Percentiles rank a stretch among this genome's conserved stretches.
Conservation (phyloP, 2,113 vertebrate species). For the Irena cyanogastra region DNA sequence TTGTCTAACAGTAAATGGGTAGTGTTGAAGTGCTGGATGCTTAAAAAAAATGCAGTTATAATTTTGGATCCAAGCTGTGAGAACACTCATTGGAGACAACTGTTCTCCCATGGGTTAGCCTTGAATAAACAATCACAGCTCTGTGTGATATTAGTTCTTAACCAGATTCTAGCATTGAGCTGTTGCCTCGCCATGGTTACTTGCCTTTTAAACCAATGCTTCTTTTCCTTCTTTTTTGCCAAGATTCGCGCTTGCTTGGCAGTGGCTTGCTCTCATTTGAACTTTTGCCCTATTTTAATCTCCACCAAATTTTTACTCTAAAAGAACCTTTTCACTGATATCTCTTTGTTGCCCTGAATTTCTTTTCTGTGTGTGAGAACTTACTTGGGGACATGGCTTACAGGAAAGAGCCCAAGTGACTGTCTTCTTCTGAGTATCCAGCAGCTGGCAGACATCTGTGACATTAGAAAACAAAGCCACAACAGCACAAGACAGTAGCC, state of each 20-base stretch:
- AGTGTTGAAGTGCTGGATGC: conserved; percentile 80
- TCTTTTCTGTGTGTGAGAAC: conserved; percentile 73
- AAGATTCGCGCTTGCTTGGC: conserved; percentile 71
- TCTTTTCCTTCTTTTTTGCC: conserved; percentile 72
- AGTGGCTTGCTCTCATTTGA: conserved; percentile 66
- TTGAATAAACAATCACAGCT: conserved; percentile 89
- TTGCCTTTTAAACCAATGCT: conserved; percentile 74
- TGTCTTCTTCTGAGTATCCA: conserved; percentile 60
- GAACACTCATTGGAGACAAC: conserved; percentile 82
- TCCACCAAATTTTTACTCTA: conserved; percentile 75
- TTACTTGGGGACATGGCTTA: conserved; percentile 44
- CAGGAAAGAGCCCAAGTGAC: conserved; percentile 61
- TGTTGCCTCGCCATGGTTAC: conserved; percentile 86
- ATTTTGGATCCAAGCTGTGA: conserved; percentile 82
- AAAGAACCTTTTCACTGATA: conserved; percentile 75
- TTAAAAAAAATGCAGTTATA: conserved; percentile 72
- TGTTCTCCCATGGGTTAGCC: conserved; percentile 74
- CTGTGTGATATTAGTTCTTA: conserved; percentile 82
- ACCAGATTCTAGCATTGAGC: conserved; percentile 84
- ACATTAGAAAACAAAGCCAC: conserved; percentile 41
- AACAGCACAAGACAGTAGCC: conserved; percentile 45
- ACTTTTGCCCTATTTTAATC: conserved; percentile 79
- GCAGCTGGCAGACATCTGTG: conserved; percentile 58
- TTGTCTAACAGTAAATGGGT: conserved; percentile 82
- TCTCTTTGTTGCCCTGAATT: conserved; percentile 69